Evolutionary conservation across 2,113 vertebrate species (phyloP).

Genomic region (Pitta sordida): DNA sequence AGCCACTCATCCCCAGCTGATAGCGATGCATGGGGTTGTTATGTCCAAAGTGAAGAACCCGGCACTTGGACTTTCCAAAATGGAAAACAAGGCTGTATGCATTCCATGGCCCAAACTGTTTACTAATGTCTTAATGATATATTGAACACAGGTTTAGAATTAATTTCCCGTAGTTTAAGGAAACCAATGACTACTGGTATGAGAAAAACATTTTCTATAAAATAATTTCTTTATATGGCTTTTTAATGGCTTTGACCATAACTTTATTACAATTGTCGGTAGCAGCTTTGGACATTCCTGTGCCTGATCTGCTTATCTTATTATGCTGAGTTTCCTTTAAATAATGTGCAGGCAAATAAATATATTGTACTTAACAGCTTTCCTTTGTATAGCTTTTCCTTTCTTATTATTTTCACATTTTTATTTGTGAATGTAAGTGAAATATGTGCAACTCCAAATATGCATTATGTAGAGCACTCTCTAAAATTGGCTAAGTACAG

Average conservation of each 20-base stretch:
- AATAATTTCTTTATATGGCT: constrained; percentile 11
- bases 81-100: not conserved
- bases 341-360: constrained; percentile 26
- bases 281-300: constrained; percentile 33
- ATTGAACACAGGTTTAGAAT: not conserved
- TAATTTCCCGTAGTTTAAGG: not conserved
- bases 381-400: constrained; percentile 63
- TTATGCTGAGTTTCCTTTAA: constrained; percentile 62
- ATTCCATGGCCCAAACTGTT: not conserved
- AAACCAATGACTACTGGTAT: not conserved
- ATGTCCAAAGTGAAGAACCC: too few species aligned
- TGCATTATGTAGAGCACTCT: not conserved
- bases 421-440: constrained; percentile 42
- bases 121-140: not conserved
- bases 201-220: not conserved
- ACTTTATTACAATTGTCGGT: constrained; percentile 38
- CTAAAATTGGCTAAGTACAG: not conserved
- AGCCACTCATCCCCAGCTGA: too few species aligned
- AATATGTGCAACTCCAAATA: constrained; percentile 34
- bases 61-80: too few species aligned
- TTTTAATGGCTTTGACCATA: not conserved
- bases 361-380: not conserved
- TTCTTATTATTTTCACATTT: constrained; percentile 56
- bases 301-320: constrained; percentile 61
- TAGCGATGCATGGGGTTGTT: too few species aligned